Evolutionary conservation across 2,113 vertebrate species (phyloP).

Genomic region (Apteryx mantelli): DNA sequence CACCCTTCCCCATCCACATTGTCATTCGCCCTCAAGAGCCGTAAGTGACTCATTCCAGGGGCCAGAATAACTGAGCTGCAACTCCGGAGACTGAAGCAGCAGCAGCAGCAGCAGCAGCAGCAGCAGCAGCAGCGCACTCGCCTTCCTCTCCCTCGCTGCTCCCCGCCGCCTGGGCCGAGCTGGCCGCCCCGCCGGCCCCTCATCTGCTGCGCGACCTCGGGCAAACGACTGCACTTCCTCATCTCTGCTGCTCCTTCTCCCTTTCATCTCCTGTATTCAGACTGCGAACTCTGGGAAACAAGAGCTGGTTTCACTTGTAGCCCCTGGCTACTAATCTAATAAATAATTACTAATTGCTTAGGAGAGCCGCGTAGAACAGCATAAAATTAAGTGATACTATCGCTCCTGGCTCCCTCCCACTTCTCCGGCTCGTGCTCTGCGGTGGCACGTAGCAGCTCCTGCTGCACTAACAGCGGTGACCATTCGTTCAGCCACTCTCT

Average conservation of each 20-base stretch:
- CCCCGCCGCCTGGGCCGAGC: neutral
- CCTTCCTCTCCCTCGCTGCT: too few species aligned
- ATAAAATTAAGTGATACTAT: neutral
- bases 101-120: neutral
- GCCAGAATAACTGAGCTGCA: neutral
- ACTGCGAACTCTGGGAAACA: neutral
- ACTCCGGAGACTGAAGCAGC: neutral
- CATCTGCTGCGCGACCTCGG: neutral
- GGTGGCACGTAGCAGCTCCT: neutral
- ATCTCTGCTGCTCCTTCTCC: neutral
- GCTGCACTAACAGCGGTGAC: neutral
- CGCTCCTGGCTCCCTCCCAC: neutral
- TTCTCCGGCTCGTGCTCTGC: neutral
- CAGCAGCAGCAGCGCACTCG: neutral
- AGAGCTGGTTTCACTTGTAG: neutral
- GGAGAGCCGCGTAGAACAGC: neutral
- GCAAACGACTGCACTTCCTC: neutral
- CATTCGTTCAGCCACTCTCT: neutral
- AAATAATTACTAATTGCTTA: slow-evolving; percentile 8
- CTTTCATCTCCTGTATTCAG: neutral
- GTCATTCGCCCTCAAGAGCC: neutral
- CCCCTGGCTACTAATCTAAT: neutral
- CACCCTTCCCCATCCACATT: neutral
- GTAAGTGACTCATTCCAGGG: neutral
- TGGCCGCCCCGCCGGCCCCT: neutral